Evolutionary conservation across 2,888 invertebrate species (phyloP), one percentile per base, ranked within the genome.

Genomic region (Eristalis intricaria): DNA sequence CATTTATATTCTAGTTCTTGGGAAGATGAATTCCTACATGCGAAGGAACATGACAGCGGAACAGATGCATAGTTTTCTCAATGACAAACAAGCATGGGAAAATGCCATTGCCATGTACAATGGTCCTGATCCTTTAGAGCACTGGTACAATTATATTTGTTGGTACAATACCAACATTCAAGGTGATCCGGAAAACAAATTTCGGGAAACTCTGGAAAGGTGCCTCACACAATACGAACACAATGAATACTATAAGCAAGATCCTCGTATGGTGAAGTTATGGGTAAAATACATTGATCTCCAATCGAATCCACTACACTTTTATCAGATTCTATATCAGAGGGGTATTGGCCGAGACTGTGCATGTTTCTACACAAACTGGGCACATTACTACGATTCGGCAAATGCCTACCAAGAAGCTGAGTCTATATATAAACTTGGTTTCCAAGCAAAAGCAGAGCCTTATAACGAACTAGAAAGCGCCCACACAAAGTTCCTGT

Each of bases 221-320:
- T 98, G 98, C 92, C 94, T 99, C 79, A 95, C 95, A 63, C 94
- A 95, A 89, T 98, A 98, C 94, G 97, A 97, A 92, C 95, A 96
- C 91, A 96, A 96, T 91, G 94, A 95, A 68, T 95, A 95, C 89
- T 99, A 99, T 92, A 95, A 95, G 90, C 97, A 98, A 93, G 99
- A 99, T 92, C 94, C 95, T 71, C 95, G 99, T 92, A 96, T 97
- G 92, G 95, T 98, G 84, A 96, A 97, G 89, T 94, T 98, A 29
- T 98, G 98, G 97, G 96, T 98, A 32, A 98, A 98, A 95, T 98
- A 97, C 95, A 96, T 97, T 93, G 97, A 96, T 91, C 94, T 96
- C 92, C 95, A 96, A 89, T 94, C 95, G 83, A 96, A 97, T 92
- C 96, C 96, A 5, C 91, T 96, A 90, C 96, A 96, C 92, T 95